phyloP scores from a whole-genome alignment of 2,797 vertebrate species.

The Brachymystax lenok region DNA sequence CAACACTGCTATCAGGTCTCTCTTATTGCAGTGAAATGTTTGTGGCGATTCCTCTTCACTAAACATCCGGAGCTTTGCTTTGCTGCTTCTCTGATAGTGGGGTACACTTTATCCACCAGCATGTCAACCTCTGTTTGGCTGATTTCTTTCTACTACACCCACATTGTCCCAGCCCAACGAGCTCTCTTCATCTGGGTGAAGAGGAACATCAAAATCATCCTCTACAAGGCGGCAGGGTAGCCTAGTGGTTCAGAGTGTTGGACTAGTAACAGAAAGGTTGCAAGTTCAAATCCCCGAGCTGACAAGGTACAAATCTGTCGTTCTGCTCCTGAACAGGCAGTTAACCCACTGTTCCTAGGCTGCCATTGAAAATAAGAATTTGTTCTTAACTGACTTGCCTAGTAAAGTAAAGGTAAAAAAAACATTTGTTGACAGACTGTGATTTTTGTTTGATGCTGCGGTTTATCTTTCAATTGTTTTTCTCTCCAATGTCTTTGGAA shows the following conservation, averaged over 20 bases:
- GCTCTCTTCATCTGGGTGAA: constrained; percentile 51
- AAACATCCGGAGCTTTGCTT: accelerated
- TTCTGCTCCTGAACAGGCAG: too few relatives aligned
- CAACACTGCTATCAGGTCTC: too few relatives aligned
- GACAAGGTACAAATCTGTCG: too few relatives aligned
- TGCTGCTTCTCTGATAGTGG: not conserved
- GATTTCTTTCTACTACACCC: constrained; percentile 51
- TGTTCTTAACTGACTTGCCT: too few relatives aligned
- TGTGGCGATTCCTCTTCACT: not conserved
- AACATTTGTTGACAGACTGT: constrained; percentile 12
- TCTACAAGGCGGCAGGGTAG: too few relatives aligned
- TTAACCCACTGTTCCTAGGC: too few relatives aligned
- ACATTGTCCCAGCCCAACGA: constrained; percentile 51
- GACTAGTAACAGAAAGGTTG: too few relatives aligned
- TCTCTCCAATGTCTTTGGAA: not conserved
- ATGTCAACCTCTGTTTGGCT: constrained; percentile 46
- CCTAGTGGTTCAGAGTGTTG: too few relatives aligned
- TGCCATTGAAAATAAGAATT: too few relatives aligned
- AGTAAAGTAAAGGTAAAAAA: too few relatives aligned
- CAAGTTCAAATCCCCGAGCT: too few relatives aligned
- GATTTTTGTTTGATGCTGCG: not conserved
- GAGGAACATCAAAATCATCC: constrained; percentile 49
- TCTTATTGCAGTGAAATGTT: not conserved
- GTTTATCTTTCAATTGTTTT: not conserved
- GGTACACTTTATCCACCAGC: constrained; percentile 21